These are phyloP conservation scores for Laterallus jamaicensis DNA, from an alignment of 2,113 vertebrate species.

Conservation along the genomic window DNA sequence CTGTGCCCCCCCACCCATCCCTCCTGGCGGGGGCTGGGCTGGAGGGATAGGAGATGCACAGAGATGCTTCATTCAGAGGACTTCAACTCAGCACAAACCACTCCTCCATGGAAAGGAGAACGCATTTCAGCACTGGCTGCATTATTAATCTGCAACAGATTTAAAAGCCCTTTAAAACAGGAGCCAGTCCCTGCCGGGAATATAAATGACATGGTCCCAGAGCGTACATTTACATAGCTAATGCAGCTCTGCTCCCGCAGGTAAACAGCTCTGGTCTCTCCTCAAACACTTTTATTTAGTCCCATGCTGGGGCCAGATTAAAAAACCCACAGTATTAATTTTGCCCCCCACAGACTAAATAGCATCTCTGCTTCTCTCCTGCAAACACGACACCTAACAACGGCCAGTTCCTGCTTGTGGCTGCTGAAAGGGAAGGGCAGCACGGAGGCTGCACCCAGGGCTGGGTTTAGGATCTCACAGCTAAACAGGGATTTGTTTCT, in stretches of 20 bases:
- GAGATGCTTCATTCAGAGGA: background rate
- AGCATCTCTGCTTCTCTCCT: background rate
- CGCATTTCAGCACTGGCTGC: background rate
- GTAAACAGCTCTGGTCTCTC: slow-evolving; percentile 18
- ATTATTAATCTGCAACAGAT: slow-evolving; percentile 66
- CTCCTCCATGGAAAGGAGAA: background rate
- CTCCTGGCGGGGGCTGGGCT: background rate
- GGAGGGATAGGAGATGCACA: background rate
- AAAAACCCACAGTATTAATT: slow-evolving; percentile 64
- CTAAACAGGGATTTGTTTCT: background rate
- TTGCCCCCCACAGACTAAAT: slow-evolving; percentile 49
- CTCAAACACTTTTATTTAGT: slow-evolving; percentile 64
- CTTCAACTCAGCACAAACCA: background rate
- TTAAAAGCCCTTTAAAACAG: slow-evolving; percentile 66
- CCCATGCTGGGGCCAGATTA: slow-evolving; percentile 66
- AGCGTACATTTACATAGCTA: slow-evolving; percentile 48
- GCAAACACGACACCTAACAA: background rate
- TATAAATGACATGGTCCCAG: slow-evolving; percentile 43
- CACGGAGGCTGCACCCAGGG: background rate
- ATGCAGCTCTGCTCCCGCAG: slow-evolving; percentile 25
- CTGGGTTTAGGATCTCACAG: slow-evolving; percentile 13
- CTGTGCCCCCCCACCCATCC: rapidly evolving
- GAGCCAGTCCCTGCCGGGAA: slow-evolving; percentile 50
- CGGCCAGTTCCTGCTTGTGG: slow-evolving; percentile 1
- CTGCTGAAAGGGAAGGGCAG: slow-evolving; percentile 2